Evolutionary conservation across 64 coral and sea anemone species (phyloP).

Genomic region (Astreopora myriophthalma): DNA sequence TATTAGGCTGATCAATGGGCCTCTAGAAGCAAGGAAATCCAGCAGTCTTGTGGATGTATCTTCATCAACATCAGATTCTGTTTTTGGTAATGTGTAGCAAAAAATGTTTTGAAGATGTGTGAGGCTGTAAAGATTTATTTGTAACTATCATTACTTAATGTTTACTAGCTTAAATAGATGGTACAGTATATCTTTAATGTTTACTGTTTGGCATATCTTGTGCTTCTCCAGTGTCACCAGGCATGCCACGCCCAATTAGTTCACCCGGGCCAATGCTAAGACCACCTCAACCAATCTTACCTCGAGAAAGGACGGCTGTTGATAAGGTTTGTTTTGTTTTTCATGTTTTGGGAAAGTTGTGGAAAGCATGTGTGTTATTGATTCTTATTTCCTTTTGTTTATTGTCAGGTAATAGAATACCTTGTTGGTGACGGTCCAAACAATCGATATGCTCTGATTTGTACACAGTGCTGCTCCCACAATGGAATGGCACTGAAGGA

Average conservation of each 20-base stretch:
- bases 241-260: background rate
- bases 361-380: background rate
- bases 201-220: too few relatives aligned
- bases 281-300: slow-evolving; percentile 71
- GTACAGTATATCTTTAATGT: too few relatives aligned
- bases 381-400: background rate
- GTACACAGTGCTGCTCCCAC: slow-evolving; percentile 80
- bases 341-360: background rate
- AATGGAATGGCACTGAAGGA: slow-evolving; percentile 99
- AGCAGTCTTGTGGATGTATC: slow-evolving; percentile 8
- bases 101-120: too few relatives aligned
- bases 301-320: slow-evolving; percentile 78
- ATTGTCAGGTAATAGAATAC: slow-evolving; percentile 88
- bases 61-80: background rate
- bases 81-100: background rate
- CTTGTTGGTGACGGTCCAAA: slow-evolving; percentile 95
- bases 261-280: slow-evolving; percentile 45
- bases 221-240: slow-evolving; percentile 37
- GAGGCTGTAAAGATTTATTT: too few relatives aligned
- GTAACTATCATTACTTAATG: too few relatives aligned
- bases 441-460: slow-evolving; percentile 97
- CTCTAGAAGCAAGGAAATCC: slow-evolving; percentile 24
- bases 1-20: background rate
- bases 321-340: slow-evolving; percentile 65
- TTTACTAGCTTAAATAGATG: too few relatives aligned